Evolutionary conservation across 1,140 invertebrate species (phyloP).

Genomic region (Notospermus geniculatus): DNA sequence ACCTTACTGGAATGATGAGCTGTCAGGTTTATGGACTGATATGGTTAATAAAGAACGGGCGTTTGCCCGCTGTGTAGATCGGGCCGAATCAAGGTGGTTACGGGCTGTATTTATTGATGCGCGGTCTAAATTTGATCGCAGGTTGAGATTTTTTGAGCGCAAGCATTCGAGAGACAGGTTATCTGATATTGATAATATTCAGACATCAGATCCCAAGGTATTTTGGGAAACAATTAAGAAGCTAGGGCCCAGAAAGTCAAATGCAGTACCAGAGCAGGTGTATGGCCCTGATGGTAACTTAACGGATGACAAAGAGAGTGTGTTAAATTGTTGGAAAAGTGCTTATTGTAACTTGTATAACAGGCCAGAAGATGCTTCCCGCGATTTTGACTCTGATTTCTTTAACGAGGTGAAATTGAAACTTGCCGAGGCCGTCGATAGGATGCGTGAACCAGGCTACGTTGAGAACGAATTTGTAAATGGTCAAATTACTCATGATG

Average conservation of each 20-base stretch:
- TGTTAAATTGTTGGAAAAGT: background rate
- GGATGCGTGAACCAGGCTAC: background rate
- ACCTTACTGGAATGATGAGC: constrained; percentile 5
- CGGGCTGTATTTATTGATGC: background rate
- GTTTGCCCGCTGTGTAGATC: background rate
- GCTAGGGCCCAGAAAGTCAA: background rate
- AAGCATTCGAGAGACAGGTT: background rate
- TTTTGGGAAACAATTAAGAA: constrained; percentile 1
- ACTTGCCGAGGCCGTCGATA: background rate
- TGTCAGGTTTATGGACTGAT: background rate
- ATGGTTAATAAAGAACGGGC: background rate
- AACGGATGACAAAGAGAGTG: background rate
- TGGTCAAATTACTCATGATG: background rate
- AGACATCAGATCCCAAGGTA: background rate
- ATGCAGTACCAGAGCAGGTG: background rate
- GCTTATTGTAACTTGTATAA: background rate
- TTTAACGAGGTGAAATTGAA: background rate
- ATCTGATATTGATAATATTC: background rate
- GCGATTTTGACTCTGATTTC: background rate
- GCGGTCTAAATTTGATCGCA: background rate
- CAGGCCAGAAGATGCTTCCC: no score
- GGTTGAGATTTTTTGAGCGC: background rate
- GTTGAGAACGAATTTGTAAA: background rate
- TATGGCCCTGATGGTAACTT: background rate
- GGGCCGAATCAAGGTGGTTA: background rate